Evolutionary conservation across 2,113 vertebrate species (phyloP), one percentile per base, ranked within the genome.

Genomic region (Otis tarda): DNA sequence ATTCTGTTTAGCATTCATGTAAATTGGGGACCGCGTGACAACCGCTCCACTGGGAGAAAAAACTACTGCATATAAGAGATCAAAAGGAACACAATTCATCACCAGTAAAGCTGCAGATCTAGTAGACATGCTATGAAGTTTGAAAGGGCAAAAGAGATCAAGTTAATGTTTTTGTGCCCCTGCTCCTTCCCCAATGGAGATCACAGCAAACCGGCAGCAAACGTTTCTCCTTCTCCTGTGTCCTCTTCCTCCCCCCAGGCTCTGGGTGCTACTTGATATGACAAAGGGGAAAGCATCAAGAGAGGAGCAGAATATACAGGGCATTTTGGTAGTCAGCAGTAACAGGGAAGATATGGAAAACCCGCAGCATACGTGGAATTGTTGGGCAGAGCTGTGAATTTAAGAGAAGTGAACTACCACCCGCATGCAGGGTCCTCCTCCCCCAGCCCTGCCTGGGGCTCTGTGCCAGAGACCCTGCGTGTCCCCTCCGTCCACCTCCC

Each of bases 21-120:
- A 94, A 94, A 90, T 55, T 77, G 78, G 82, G 83, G 87, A 41
- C 78, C 12, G 23, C 87, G 27, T 47, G 78, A 64, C 82, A 96
- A 76, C 78, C 55, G 84, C 73, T 95, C n/a, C 70, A 39, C 55
- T 53, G 75, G 55, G 20, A 21, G n/a, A 37, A 30, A 89, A 89
- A 10, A 49, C 70, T 61, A 30, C 78, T 67, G 84, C 74, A 17
- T 33, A 49, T 10, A 39, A 83, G 77, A 74, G 60, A 77, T 81
- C 52, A 74, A 50, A 92, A 87, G 49, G 45, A 23, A 23, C 52
- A 68, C 33, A 82, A 6, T 68, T 67, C 59, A 39, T 2, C 63
- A 56, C 37, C 41, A 80, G 14, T 39, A 50, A 65, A 84, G 67
- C 41, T 92, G 68, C 45, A 67, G 59, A 63, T 74, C 80, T 60